Percentiles rank a stretch among this genome's conserved stretches.
Conservation (phyloP, 2,113 vertebrate species). For the Nothoprocta perdicaria region DNA sequence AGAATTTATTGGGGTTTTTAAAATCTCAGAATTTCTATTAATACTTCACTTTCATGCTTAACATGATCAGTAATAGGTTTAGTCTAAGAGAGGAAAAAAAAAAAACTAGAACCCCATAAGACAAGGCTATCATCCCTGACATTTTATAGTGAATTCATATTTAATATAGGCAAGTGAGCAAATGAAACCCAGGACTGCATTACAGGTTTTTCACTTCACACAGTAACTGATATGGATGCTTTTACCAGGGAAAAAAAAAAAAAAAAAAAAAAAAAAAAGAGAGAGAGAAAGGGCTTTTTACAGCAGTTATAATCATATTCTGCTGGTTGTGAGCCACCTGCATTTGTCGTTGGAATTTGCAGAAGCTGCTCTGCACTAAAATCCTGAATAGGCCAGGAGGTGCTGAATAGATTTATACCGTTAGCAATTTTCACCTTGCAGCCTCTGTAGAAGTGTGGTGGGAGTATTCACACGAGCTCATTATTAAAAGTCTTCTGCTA, state of each 20-base stretch:
- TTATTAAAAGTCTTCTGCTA: background rate
- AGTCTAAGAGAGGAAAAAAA: background rate
- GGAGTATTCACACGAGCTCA: background rate
- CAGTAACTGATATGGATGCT: background rate
- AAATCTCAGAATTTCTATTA: conserved; percentile 8
- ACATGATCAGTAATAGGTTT: background rate
- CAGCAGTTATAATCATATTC: background rate
- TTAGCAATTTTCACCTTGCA: background rate
- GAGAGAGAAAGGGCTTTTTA: background rate
- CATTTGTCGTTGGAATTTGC: background rate
- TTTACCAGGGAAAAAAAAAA: background rate
- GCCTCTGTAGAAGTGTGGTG: background rate
- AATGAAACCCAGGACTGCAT: background rate
- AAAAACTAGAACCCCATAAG: background rate
- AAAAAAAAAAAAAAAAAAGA: background rate
- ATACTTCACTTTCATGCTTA: conserved; percentile 5
- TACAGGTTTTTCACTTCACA: background rate
- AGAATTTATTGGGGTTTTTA: background rate
- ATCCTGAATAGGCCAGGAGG: background rate
- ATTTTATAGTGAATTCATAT: conserved; percentile 14
- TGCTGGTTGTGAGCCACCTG: background rate
- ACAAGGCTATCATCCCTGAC: background rate
- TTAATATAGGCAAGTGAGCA: background rate
- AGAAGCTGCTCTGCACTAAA: background rate
- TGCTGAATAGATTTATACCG: background rate